Percentiles rank a stretch among this genome's conserved stretches.
phyloP scores from a whole-genome alignment of 2,888 invertebrate species.

The Danaus chrysippus region DNA sequence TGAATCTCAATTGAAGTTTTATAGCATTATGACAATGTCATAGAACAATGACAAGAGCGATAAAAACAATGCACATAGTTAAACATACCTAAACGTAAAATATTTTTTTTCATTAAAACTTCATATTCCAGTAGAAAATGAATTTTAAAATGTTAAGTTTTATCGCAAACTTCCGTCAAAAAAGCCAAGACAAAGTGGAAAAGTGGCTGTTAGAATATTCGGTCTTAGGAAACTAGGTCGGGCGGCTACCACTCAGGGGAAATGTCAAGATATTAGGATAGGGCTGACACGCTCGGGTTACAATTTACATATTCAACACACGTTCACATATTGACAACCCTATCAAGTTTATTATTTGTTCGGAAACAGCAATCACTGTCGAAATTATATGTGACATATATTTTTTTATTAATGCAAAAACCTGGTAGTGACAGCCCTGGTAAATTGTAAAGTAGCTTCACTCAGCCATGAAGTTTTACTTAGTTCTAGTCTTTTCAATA shows the following conservation, averaged over 20 bases:
- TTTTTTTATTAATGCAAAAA: neutral
- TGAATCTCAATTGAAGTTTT: no score
- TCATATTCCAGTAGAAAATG: neutral
- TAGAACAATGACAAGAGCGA: no score
- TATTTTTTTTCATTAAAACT: neutral
- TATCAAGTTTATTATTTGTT: neutral
- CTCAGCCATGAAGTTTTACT: constrained; percentile 21
- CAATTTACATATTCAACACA: neutral
- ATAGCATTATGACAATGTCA: no score
- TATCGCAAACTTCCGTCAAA: constrained; percentile 11
- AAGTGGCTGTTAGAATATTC: constrained; percentile 23
- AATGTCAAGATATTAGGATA: constrained; percentile 33
- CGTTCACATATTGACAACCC: neutral
- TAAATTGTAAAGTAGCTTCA: constrained; percentile 17
- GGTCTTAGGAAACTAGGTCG: constrained; percentile 38
- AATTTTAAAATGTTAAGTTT: neutral
- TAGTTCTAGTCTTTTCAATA: constrained; percentile 11
- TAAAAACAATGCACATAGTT: no score
- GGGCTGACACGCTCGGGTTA: constrained; percentile 32
- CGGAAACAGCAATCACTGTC: no score
- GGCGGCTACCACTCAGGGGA: constrained; percentile 37
- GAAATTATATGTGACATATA: neutral
- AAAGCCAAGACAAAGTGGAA: constrained; percentile 20
- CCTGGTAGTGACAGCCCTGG: constrained; percentile 15
- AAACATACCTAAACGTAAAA: no score